Conservation (phyloP, 1,140 invertebrate genomes). For the Nylanderia fulva region DNA sequence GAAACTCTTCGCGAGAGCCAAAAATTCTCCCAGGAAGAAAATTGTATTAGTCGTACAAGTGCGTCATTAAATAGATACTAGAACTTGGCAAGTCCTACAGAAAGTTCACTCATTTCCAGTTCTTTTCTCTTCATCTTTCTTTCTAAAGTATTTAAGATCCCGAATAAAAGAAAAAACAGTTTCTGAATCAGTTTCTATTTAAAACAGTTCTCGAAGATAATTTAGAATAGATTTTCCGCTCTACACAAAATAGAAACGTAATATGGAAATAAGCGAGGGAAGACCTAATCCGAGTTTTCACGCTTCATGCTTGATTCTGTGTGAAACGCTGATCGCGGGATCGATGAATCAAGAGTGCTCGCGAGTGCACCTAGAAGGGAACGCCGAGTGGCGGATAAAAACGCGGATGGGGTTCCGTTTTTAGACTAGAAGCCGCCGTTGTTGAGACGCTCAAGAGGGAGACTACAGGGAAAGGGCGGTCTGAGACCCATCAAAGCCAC, state of each 20-base stretch:
- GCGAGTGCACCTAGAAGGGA: background rate
- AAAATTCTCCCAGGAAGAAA: slow-evolving; percentile 37
- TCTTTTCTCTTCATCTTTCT: background rate
- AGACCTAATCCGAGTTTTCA: background rate
- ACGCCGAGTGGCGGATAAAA: slow-evolving; percentile 56
- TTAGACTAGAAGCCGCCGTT: slow-evolving; percentile 63
- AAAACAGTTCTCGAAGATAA: background rate
- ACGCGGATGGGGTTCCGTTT: slow-evolving; percentile 69
- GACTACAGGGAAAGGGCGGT: slow-evolving; percentile 82
- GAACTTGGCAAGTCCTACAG: background rate
- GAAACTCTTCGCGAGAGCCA: slow-evolving; percentile 15
- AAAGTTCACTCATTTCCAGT: background rate
- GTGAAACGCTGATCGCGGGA: slow-evolving; percentile 38
- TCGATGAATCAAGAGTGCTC: background rate
- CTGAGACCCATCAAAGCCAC: slow-evolving; percentile 82
- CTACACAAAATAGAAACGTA: background rate
- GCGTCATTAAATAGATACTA: slow-evolving; percentile 43
- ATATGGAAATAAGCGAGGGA: background rate
- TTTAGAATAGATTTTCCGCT: slow-evolving; percentile 5
- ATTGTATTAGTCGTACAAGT: slow-evolving; percentile 40
- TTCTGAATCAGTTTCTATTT: background rate
- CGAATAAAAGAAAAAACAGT: background rate
- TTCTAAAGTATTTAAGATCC: background rate
- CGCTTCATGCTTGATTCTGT: slow-evolving; percentile 11
- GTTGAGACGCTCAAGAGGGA: slow-evolving; percentile 59